Base-by-base conservation (phyloP, 2,797 vertebrate genomes). In the Ateles fusciceps region DNA sequence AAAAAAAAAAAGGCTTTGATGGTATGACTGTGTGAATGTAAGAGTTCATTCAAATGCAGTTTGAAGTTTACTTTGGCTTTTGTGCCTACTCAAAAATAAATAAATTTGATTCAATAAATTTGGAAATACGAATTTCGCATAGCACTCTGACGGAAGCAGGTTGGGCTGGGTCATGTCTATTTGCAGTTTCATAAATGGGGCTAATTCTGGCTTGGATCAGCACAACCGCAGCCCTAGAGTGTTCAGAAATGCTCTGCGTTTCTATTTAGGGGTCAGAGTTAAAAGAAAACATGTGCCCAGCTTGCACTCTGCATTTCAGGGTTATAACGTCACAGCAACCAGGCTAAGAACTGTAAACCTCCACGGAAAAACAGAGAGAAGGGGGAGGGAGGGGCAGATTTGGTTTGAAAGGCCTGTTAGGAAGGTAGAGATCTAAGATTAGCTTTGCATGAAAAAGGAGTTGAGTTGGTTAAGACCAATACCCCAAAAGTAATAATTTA, bases 21-120 rank as follows among this genome's bases (percentile, higher is more conserved):
- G 48, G 71, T 17, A 24, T 9, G 39, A 68, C 59, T 33, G 76
- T 15, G 78, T 79, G 78, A 93, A 94, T 79, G 46, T 57, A 68
- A 36, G 6, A 44, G 26, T 91, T 97, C 94, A 97, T 96, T 98
- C 94, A 80, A 91, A 97, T 59, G 44, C 81, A 57, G 88, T 50
- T 68, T 80, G 24, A 17, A 94, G 80, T 88, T 97, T 97, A 96
- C 85, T 96, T 97, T 97, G 96, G 71, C 12, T 96, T 97, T 96
- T 57, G 85, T 97, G 92, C 46, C 44, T 85, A 85, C 36, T 57
- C 78, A 96, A 85, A 97, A 97, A 95, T 30, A 94, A 96, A 96
- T 94, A 98, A 84, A 95, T 80, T 97, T 59, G 48, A 89, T 97
- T 94, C 81, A 71, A 19, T 79, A 91, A 93, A 61, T 97, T 79